Evolutionary conservation across 2,888 invertebrate species (phyloP), one percentile per base, ranked within the genome.

Genomic region (Ypsolopha scabrella): DNA sequence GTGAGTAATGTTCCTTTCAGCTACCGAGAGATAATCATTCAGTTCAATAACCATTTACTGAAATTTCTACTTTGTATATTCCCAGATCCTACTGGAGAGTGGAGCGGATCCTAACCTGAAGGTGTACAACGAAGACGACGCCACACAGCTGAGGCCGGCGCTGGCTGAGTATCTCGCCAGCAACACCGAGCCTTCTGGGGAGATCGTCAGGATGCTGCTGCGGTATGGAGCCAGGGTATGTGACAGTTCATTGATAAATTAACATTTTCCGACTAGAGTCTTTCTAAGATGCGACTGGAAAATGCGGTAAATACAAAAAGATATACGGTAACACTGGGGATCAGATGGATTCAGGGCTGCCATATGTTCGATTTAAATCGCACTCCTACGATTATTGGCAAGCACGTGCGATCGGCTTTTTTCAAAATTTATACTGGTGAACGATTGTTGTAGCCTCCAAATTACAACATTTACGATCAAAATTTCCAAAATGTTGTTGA

Each of bases 161-260:
- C 78, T 96, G 1, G 93, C 94, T 0, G 96, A 96, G 71, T 95
- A 95, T 71, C 82, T 96, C 10, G 91, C 93, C 1, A 92, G 92
- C 59, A 93, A 93, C 64, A 85, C 89, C n/a, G 89, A 90, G 47
- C 93, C 93, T 0, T 88, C 88, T 39, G 78, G 88, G 0, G 88
- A 90, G 13, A 88, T 95, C 7, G 89, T 96, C 0, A 81, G 89
- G 7, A 67, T 93, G 52, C 74, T 96, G 55, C 83, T 96, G 6
- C 88, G 90, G 66, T 90, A 94, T 63, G 96, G 96, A 0, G 94
- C 95, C 6, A 89, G 91, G 72, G 92, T 92, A 55, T 71, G 83
- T 57, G 41, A 7, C 44, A 24, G 10, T 36, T 6, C 1, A 10
- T 36, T 11, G 11, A 48, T 8, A 48, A 41, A 7, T 8, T 33